Base-by-base conservation (phyloP, 1,140 invertebrate genomes). In the Anadara kagoshimensis region DNA sequence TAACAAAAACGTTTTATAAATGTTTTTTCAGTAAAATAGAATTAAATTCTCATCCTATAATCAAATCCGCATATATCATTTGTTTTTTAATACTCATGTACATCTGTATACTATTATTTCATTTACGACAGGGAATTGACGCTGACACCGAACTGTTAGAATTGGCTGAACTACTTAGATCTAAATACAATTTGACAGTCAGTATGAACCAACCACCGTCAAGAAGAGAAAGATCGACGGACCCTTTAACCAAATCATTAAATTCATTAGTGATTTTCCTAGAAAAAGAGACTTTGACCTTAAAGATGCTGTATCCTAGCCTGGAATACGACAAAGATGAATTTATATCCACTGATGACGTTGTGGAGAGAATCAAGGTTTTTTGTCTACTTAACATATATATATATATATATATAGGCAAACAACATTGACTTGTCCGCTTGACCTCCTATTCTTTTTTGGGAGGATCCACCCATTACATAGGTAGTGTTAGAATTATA, bases 91-190 rank as follows among this genome's bases (percentile, higher is more conserved):
- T 2, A 5, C n/a, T 5, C 2, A 1, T 22, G 16, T 3, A 14
- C n/a, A 20, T 29, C 1, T 14, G 1, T 22, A 58, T 20, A 58
- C 5, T 24, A 10, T 10, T 57, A n/a, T n/a, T n/a, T n/a, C n/a
- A 29, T 65, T 8, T 65, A 5, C 16, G 16, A 16, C 22, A 75
- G 73, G 73, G 73, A 36, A 75, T 62, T 20, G 73, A 75, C 11
- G 68, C 66, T 36, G 53, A 75, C n/a, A 54, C 67, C 11, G 73
- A 75, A 29, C 61, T 75, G 7, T 43, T 68, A 18, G 54, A 69
- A 16, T 7, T 69, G 2, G 54, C 67, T 5, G 56, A 75, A 24
- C 70, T 57, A 61, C 29, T 75, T 49, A 64, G 62, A 36, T 62
- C 44, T 11, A 75, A 70, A 47, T 63, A 63, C 20, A 68, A 63